Conservation (phyloP, 2,797 vertebrate species). For the Sylvia borin region DNA sequence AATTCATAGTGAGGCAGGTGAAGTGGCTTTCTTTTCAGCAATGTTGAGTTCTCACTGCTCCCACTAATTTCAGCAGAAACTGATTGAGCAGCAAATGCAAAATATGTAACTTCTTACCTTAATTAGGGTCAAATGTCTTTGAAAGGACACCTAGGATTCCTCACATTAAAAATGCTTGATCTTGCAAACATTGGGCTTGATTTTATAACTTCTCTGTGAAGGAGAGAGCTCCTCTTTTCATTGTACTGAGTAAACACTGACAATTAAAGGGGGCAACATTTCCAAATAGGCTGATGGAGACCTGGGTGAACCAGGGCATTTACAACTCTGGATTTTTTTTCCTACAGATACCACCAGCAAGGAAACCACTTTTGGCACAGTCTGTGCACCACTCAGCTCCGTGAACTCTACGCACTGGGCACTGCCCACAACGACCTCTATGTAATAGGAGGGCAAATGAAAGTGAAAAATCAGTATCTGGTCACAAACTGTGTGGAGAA, state of each 20-base stretch:
- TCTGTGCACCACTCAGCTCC: constrained; percentile 87
- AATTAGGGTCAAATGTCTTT: background rate
- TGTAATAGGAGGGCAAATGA: constrained; percentile 94
- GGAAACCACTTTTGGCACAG: constrained; percentile 92
- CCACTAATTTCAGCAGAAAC: background rate
- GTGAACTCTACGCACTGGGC: constrained; percentile 90
- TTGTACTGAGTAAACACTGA: background rate
- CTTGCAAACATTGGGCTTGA: background rate
- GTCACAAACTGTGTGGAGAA: constrained; percentile 93
- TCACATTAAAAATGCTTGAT: background rate
- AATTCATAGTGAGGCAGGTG: background rate
- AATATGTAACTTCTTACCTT: background rate
- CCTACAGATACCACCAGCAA: constrained; percentile 86
- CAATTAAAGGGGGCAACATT: background rate
- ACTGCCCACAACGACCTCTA: constrained; percentile 86
- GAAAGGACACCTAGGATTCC: background rate
- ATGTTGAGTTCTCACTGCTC: background rate
- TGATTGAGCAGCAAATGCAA: background rate
- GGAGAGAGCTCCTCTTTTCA: background rate
- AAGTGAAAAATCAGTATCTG: constrained; percentile 89
- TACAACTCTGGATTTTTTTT: constrained; percentile 36
- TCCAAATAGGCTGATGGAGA: background rate
- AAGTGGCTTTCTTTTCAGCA: background rate
- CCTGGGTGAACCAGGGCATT: background rate
- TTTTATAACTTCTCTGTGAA: background rate